Percentiles rank a stretch among this genome's conserved stretches.
Conservation (phyloP, 2,888 invertebrate species). For the Tipula helvola region DNA sequence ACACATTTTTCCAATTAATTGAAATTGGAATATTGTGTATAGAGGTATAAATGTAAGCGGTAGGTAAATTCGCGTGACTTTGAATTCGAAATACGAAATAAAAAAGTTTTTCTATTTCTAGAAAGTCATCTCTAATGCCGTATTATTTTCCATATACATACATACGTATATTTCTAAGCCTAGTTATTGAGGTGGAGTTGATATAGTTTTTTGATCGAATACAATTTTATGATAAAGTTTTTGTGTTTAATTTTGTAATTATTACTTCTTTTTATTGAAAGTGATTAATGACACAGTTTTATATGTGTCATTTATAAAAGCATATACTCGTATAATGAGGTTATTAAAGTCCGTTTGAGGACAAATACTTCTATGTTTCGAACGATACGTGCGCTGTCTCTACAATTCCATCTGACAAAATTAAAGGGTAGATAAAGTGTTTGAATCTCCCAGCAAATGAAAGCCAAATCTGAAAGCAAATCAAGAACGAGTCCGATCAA, state of each 20-base stretch:
- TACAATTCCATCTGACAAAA: too few species aligned
- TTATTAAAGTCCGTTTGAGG: background rate
- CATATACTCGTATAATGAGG: background rate
- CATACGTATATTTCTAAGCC: background rate
- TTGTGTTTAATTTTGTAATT: background rate
- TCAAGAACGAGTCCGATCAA: too few species aligned
- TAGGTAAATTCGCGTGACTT: background rate
- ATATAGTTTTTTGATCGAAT: background rate
- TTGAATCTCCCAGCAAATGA: too few species aligned
- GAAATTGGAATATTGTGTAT: background rate
- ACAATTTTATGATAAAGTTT: background rate
- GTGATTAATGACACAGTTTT: background rate
- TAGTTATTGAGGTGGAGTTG: background rate
- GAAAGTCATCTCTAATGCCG: background rate
- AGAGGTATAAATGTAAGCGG: background rate
- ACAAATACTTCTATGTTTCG: too few species aligned
- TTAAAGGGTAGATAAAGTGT: too few species aligned
- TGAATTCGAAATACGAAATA: background rate
- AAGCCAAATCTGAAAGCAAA: too few species aligned
- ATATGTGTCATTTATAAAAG: background rate
- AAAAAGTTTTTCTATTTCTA: background rate
- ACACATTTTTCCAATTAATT: slow-evolving; percentile 4
- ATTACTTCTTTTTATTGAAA: background rate
- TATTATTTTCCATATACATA: background rate
- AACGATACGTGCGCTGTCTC: too few species aligned